Evolutionary conservation across 2,888 invertebrate species (phyloP), one percentile per base, ranked within the genome.

Genomic region (Thera britannica): DNA sequence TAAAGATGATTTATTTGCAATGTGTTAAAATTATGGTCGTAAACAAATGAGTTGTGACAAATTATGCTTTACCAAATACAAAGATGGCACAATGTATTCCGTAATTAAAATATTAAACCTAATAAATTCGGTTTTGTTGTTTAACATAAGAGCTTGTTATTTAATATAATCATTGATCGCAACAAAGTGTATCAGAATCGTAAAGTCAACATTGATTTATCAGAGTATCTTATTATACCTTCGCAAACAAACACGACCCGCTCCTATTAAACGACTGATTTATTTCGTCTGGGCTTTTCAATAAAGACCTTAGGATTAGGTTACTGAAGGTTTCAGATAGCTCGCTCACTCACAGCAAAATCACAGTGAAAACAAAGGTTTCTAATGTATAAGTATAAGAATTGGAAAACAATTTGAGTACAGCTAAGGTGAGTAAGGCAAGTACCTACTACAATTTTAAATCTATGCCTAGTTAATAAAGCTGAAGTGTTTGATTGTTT

Each of bases 241-340:
- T 65, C 58, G 68, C 62, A 58, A 55, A 65, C 65, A 65, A 68
- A 65, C 58, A 58, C 57, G 44, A 36, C 54, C 44, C 51, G 48
- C 46, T 59, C 54, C 60, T 67, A n/a, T n/a, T n/a, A 65, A 66
- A 58, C 57, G 63, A 54, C 62, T 65, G 68, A 74, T 74, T 68
- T 67, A 74, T 68, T 65, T 67, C 59, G 57, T 55, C 54, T 58
- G 34, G 60, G 64, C 63, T 65, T 69, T 70, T 69, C 69, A 71
- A 69, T 69, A 74, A 68, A 71, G 58, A 60, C 44, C 51, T 65
- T 66, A 55, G 49, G 55, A 56, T 55, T 41, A 57, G n/a, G 58
- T 59, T 59, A 51, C 38, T 52, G 38, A 23, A 55, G 36, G 38
- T 60, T 38, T 46, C 57, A 64, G 68, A 51, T 64, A 68, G 54